Conservation (phyloP, 1,140 invertebrate species). For the Lutraria rhynchaena region DNA sequence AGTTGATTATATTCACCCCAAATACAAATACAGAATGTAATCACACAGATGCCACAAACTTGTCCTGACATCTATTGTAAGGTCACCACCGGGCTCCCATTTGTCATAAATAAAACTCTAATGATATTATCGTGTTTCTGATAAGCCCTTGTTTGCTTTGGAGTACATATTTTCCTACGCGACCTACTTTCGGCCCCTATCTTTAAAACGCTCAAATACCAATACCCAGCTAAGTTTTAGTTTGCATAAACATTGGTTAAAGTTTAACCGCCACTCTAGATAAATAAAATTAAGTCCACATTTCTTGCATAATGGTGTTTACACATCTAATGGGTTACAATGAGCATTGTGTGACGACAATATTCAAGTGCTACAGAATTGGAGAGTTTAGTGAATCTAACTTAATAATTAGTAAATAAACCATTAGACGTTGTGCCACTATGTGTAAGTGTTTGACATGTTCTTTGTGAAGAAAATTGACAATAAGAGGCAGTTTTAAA, state of each 20-base stretch:
- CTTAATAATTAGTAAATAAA: slow-evolving; percentile 44
- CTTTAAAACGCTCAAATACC: slow-evolving; percentile 7
- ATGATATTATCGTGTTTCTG: slow-evolving; percentile 41
- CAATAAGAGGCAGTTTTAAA: too few relatives aligned
- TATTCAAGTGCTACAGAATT: slow-evolving; percentile 18
- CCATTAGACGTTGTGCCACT: not conserved
- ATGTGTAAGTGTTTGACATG: too few relatives aligned
- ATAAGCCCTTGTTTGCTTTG: slow-evolving; percentile 43
- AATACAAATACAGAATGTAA: too few relatives aligned
- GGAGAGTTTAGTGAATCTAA: slow-evolving; percentile 26
- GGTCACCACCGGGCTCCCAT: not conserved
- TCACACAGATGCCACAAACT: too few relatives aligned
- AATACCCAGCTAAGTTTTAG: not conserved
- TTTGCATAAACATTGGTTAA: slow-evolving; percentile 24
- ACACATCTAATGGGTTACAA: slow-evolving; percentile 45
- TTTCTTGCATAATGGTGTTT: slow-evolving; percentile 52
- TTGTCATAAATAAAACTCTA: slow-evolving; percentile 42
- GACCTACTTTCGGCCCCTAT: slow-evolving; percentile 38
- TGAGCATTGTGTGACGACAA: slow-evolving; percentile 20
- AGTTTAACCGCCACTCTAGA: slow-evolving; percentile 30
- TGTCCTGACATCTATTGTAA: too few relatives aligned
- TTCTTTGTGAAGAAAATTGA: too few relatives aligned
- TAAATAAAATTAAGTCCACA: slow-evolving; percentile 45
- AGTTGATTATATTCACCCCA: too few relatives aligned
- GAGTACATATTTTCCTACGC: slow-evolving; percentile 28